Evolutionary conservation across 37 sponge, comb jelly and placozoan genomes (phyloP).

Genomic region (Lycopodina hypogea): DNA sequence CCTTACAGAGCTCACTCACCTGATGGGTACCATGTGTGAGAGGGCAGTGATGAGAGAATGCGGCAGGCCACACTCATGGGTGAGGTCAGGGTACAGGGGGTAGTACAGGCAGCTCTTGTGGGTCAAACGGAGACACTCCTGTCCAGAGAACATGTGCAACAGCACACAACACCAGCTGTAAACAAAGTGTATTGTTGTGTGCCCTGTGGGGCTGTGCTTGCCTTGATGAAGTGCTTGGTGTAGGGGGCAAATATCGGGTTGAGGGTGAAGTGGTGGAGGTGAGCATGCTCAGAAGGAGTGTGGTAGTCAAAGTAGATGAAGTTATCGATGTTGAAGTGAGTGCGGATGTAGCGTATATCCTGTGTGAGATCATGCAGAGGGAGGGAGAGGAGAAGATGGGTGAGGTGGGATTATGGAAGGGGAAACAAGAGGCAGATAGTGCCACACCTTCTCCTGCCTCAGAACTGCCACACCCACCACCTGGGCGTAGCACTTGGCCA

Average conservation of each 20-base stretch:
- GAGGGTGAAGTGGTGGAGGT: conserved; percentile 79
- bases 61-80: conserved; percentile 14
- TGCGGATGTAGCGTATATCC: conserved; percentile 79
- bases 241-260: conserved; percentile 81
- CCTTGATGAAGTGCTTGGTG: conserved; percentile 86
- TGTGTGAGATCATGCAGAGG: background rate
- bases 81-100: conserved; percentile 32
- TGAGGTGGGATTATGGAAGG: no score
- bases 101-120: conserved; percentile 80
- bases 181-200: background rate
- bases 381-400: background rate
- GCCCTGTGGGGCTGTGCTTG: background rate
- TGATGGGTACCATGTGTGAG: conserved; percentile 64
- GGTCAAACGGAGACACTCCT: conserved; percentile 77
- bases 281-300: conserved; percentile 77
- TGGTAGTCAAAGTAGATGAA: conserved; percentile 92
- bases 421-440: no score
- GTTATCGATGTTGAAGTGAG: conserved; percentile 94
- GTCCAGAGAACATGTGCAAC: background rate
- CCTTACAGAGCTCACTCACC: background rate
- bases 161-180: background rate
- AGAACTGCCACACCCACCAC: conserved; percentile 85
- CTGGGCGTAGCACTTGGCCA: conserved; percentile 79
- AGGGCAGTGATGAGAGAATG: conserved; percentile 62
- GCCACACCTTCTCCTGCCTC: conserved; percentile 54